Conservation (phyloP, 2,113 vertebrate species). For the Dipodomys merriami region DNA sequence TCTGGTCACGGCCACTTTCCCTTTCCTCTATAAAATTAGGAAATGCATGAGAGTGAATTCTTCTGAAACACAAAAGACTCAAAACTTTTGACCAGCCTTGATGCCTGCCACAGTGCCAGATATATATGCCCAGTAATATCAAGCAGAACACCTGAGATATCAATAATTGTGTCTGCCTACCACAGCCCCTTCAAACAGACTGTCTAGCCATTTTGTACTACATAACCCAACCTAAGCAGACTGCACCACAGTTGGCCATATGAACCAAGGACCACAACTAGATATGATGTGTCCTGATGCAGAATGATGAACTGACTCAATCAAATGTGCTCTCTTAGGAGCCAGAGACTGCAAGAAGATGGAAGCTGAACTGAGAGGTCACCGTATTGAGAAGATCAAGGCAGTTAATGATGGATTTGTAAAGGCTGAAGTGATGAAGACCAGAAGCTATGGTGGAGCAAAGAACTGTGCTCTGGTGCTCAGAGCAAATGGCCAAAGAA, state of each 20-base stretch:
- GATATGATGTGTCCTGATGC: background rate
- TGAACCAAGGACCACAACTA: background rate
- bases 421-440: background rate
- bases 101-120: background rate
- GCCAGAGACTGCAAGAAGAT: background rate
- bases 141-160: background rate
- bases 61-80: background rate
- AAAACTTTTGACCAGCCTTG: background rate
- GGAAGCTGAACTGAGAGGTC: background rate
- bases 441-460: background rate
- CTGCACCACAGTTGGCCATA: background rate
- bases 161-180: background rate
- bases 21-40: background rate
- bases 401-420: background rate
- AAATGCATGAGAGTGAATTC: background rate
- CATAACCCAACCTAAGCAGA: background rate
- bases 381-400: background rate
- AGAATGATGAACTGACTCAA: background rate
- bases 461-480: background rate
- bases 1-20: background rate
- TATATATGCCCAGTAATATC: background rate
- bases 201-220: background rate
- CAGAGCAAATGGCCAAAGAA: constrained; percentile 38
- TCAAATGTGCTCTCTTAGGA: background rate
- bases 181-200: background rate